phyloP scores from a whole-genome alignment of 2,113 vertebrate species.

The Andinoacara biseriatus region DNA sequence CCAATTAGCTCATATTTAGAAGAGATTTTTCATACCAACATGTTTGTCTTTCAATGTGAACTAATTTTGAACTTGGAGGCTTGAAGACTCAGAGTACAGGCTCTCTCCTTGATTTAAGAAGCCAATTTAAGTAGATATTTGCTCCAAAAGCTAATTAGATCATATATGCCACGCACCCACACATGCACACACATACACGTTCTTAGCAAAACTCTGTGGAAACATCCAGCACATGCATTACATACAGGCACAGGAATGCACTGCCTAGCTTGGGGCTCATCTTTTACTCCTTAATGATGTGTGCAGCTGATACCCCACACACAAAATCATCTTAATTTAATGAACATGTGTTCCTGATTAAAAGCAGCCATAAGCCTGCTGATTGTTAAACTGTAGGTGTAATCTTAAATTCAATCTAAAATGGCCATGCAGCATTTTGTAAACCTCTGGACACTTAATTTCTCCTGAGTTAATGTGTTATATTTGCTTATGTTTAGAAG shows the following conservation, averaged over 20 bases:
- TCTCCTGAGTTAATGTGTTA: not conserved
- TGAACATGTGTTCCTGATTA: slow-evolving; percentile 9
- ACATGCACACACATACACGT: too few species aligned
- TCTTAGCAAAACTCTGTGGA: not conserved
- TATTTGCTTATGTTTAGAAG: not conserved
- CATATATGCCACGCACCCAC: not conserved
- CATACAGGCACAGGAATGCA: not conserved
- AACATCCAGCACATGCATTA: not conserved
- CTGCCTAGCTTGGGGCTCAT: not conserved
- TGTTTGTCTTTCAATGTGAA: not conserved
- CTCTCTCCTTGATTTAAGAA: not conserved
- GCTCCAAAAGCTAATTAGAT: not conserved
- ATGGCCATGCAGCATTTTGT: not conserved
- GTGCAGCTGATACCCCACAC: not conserved
- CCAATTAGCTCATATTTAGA: slow-evolving; percentile 5
- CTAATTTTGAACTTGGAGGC: not conserved
- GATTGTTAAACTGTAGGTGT: not conserved
- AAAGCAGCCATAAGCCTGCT: not conserved
- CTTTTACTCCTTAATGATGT: slow-evolving; percentile 1
- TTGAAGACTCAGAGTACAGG: not conserved
- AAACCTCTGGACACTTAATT: not conserved
- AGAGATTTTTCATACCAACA: slow-evolving; percentile 1
- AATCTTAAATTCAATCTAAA: not conserved
- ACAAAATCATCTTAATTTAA: not conserved
- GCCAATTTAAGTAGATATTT: not conserved